Evolutionary conservation across 2,797 vertebrate genomes (phyloP), one percentile per base, ranked within the genome.

Genomic region (Pangasius krempfi): DNA sequence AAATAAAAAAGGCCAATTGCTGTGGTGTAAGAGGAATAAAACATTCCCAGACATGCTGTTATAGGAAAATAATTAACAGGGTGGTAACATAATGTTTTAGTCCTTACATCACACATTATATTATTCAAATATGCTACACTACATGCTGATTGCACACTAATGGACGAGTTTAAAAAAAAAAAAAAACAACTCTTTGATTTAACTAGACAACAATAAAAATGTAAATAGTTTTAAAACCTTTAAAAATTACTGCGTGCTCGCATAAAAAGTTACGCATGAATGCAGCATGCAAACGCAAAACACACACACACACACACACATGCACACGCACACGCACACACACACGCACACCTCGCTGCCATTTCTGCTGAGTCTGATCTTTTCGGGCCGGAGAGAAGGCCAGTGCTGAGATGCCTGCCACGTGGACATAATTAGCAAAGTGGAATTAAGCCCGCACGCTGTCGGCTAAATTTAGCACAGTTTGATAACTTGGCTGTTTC

Each of bases 401-500:
- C 91, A 93, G 93, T 84, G 93, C 94, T 95, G 95, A 95, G 94
- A 94, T 91, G 92, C 94, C 94, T 93, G 92, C 91, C 92, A 94
- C 91, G 85, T 90, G 89, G 93, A 95, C 94, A 95, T 95, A 95
- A 96, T 95, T 95, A 95, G 93, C 92, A 94, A 95, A 94, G 92
- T 94, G 93, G 93, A 94, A 93, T 91, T 92, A 91, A 92, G 93
- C 94, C 92, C 93, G 94, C 94, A 94, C 85, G 94, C 89, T 90
- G 91, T 86, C 89, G 84, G 91, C 93, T 95, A 94, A 95, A 95
- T 94, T 91, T 92, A 92, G 90, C 86, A 91, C 75, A 85, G 92
- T 91, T 94, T 92, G 91, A 93, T 90, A 93, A 89, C 92, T 92
- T 92, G 68, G 56, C 75, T 60, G 33, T 73, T 81, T 86, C 62